Percentiles rank a stretch among this genome's conserved stretches.
Evolutionary conservation across 92 coral and sea anemone species (phyloP).

Genomic region (Scolanthus callimorphus): DNA sequence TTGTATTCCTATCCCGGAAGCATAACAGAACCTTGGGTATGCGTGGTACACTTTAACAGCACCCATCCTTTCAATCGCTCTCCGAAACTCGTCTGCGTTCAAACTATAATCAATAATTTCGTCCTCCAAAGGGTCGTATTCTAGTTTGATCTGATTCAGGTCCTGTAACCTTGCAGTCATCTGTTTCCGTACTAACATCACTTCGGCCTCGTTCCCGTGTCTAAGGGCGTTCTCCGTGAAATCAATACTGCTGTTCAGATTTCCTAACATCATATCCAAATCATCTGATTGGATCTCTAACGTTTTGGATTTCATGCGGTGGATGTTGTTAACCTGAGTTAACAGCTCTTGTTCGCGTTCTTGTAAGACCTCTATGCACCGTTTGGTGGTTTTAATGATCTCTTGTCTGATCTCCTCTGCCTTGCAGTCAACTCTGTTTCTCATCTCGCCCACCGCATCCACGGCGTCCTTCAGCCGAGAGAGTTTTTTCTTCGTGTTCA

Average conservation of each 20-base stretch:
- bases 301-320: conserved; percentile 82
- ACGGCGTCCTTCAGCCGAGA: conserved; percentile 77
- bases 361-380: conserved; percentile 64
- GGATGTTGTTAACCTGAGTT: conserved; percentile 74
- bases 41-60: conserved; percentile 76
- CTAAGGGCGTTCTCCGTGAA: conserved; percentile 85
- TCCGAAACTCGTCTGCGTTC: conserved; percentile 83
- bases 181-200: conserved; percentile 86
- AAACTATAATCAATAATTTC: conserved; percentile 81
- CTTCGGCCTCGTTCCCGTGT: conserved; percentile 98
- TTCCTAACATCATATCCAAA: conserved; percentile 83
- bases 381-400: conserved; percentile 41
- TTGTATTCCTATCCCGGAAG: conserved; percentile 87
- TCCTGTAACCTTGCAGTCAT: conserved; percentile 85
- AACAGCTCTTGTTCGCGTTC: conserved; percentile 89
- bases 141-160: conserved; percentile 64
- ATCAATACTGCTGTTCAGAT: conserved; percentile 83
- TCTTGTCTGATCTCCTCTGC: conserved; percentile 72
- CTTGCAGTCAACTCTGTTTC: conserved; percentile 71
- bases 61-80: conserved; percentile 71
- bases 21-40: conserved; percentile 83
- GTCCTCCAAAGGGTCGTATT: conserved; percentile 84
- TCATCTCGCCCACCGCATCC: conserved; percentile 61
- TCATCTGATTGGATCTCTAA: conserved; percentile 81
- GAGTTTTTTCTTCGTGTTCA: conserved; percentile 81